Evolutionary conservation across 2,797 vertebrate genomes (phyloP), one percentile per base, ranked within the genome.

Genomic region (Nannoperca obscura): DNA sequence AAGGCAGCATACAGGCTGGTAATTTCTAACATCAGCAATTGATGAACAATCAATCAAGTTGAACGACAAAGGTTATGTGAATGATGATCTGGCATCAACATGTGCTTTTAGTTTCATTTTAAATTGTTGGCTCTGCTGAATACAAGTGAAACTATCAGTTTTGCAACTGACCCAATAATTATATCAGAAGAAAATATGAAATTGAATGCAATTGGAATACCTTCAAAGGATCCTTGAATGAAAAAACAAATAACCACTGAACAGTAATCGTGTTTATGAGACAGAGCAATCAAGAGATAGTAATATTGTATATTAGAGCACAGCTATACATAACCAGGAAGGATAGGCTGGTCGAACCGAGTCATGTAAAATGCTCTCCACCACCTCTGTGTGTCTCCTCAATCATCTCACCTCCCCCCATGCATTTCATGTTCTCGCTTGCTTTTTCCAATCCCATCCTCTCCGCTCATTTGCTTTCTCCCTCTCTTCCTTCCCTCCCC

Each of bases 401-500:
- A 67, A 72, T 80, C 83, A 50, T 66, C 30, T 72, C 32, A 1
- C 69, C 57, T 68, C 88, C 80, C 52, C 66, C 68, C 71, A 57
- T 78, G 70, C 77, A 71, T 86, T 85, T 80, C 71, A 88, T 86
- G 78, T 79, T 85, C 81, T 84, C 64, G 50, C 71, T 60, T 58
- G 65, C 71, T 86, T 79, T 75, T 82, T 88, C 8, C 54, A 50
- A 68, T 63, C 78, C 63, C 60, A 71, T 83, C 76, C 71, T 79
- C 83, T 87, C 67, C 34, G 54, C 53, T 83, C 79, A 76, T 83
- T 89, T 87, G 24, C 76, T 79, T 74, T 66, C 80, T 59, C 42
- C 22, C 50, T 40, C 36, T 44, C 27, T 20, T 30, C 17, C 32
- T 60, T 55, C 62, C 50, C 32, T 59, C 61, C 61, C 49, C 67